phyloP scores from a whole-genome alignment of 2,113 vertebrate genomes.

The Erinaceus europaeus region DNA sequence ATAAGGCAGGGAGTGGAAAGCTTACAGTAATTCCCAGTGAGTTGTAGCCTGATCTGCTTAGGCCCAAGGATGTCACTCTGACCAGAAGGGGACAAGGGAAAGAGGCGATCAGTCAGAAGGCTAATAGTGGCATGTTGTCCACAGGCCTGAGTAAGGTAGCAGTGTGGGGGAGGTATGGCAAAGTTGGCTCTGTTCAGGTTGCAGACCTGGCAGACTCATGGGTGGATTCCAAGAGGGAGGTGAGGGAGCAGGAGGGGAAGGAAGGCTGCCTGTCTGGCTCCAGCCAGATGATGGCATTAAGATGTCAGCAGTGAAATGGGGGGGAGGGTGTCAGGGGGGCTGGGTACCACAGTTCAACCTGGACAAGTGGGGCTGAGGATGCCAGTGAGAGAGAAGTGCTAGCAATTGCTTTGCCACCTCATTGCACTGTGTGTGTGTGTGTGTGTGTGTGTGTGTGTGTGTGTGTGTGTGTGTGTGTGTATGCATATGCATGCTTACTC shows the following conservation, averaged over 20 bases:
- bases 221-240: neutral
- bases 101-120: neutral
- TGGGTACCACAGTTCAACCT: neutral
- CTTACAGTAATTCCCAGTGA: no score
- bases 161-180: neutral
- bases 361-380: neutral
- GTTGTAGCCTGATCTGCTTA: neutral
- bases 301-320: neutral
- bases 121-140: neutral
- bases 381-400: neutral
- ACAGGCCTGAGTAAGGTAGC: neutral
- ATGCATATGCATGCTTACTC: no score
- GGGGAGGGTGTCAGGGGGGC: neutral
- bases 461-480: no score
- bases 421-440: no score
- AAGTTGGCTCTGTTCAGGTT: neutral
- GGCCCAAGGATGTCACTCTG: neutral
- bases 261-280: neutral
- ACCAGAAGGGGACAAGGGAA: neutral
- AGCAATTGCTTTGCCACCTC: neutral
- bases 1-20: no score
- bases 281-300: neutral
- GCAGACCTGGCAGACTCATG: neutral
- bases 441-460: no score
- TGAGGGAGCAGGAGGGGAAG: neutral